phyloP scores from a whole-genome alignment of 1,140 invertebrate species.

The Dinoponera quadriceps region DNA sequence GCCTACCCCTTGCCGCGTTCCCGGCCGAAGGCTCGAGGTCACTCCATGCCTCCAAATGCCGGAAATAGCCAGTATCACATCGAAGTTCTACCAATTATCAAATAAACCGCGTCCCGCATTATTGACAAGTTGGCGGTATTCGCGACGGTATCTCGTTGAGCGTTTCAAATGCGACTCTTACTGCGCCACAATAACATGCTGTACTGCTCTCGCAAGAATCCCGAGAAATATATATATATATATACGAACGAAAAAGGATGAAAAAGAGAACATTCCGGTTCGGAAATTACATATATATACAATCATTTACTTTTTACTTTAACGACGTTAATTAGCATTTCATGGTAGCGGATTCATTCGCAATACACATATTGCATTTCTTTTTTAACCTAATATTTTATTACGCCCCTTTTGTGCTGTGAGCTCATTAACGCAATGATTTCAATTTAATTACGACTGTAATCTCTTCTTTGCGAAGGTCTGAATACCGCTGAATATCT shows the following conservation, averaged over 20 bases:
- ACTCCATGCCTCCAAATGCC: constrained; percentile 38
- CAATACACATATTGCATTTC: not conserved
- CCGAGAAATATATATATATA: too few relatives aligned
- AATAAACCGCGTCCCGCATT: constrained; percentile 1
- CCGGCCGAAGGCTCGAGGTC: constrained; percentile 21
- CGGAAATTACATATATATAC: too few relatives aligned
- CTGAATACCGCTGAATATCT: not conserved
- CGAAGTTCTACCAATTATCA: constrained; percentile 24
- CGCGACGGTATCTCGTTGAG: not conserved
- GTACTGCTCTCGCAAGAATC: not conserved
- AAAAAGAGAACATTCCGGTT: too few relatives aligned
- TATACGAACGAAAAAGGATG: too few relatives aligned
- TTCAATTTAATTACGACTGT: constrained; percentile 27
- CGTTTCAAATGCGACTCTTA: not conserved
- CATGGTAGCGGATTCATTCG: not conserved
- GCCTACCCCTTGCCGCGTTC: constrained; percentile 27
- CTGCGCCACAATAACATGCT: not conserved
- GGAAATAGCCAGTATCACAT: constrained; percentile 39
- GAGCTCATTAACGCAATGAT: not conserved
- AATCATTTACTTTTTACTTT: not conserved
- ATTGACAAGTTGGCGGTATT: not conserved
- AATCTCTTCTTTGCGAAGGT: not conserved
- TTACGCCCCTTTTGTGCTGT: not conserved
- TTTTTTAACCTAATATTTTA: constrained; percentile 10
- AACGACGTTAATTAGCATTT: constrained; percentile 3